A percentile compares a stretch with the other conserved stretches of the same genome.
Evolutionary conservation across 2,113 vertebrate genomes (phyloP).

Genomic region (Bolborhynchus lineola): DNA sequence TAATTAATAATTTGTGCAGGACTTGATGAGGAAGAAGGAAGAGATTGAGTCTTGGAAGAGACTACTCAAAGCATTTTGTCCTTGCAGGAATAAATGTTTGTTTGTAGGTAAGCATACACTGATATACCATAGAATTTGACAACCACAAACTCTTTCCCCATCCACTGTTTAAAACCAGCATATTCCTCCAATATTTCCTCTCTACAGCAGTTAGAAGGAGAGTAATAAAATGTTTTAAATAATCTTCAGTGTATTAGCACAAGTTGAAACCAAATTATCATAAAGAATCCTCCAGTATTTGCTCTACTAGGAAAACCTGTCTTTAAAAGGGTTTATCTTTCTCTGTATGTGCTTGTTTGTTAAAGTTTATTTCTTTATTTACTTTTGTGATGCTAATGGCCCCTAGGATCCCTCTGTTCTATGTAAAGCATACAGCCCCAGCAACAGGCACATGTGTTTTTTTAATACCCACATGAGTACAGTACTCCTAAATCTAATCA

Average conservation of each 20-base stretch:
- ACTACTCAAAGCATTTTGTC: neutral
- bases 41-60: neutral
- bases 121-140: neutral
- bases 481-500: neutral
- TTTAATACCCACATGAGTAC: neutral
- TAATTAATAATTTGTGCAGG: neutral
- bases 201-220: neutral
- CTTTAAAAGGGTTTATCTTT: neutral
- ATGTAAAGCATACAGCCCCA: neutral
- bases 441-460: fast-evolving
- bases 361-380: neutral
- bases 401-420: neutral
- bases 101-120: neutral
- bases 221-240: neutral
- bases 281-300: neutral
- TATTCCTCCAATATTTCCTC: neutral
- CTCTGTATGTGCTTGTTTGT: neutral
- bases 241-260: neutral
- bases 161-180: neutral
- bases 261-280: neutral
- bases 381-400: neutral
- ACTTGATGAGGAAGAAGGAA: neutral
- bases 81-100: neutral
- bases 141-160: neutral
- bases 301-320: neutral